Percentiles rank a stretch among this genome's conserved stretches.
Evolutionary conservation across 2,797 vertebrate species (phyloP).

Genomic region (Prionace glauca): DNA sequence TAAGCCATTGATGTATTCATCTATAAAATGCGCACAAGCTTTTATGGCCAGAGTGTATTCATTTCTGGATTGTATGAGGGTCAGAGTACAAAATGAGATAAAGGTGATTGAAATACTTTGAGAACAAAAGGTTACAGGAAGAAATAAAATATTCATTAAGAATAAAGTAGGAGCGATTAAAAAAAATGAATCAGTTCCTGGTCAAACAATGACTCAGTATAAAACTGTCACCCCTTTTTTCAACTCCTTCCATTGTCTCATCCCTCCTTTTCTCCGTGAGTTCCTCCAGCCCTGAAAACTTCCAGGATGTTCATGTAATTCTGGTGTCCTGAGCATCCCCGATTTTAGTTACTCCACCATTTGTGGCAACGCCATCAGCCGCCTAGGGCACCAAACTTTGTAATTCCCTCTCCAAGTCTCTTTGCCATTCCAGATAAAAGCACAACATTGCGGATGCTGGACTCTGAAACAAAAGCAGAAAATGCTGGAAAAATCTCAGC

Average conservation of each 20-base stretch:
- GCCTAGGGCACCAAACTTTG: not conserved
- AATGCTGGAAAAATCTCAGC: too few relatives aligned
- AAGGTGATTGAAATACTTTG: not conserved
- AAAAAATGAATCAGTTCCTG: not conserved
- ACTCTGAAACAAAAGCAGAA: too few relatives aligned
- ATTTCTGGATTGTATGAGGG: not conserved
- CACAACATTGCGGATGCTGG: too few relatives aligned
- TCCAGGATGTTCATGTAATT: not conserved
- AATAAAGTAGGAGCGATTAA: not conserved
- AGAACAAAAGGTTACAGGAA: not conserved
- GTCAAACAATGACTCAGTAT: not conserved
- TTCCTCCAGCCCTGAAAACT: not conserved
- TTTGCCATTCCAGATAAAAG: too few relatives aligned
- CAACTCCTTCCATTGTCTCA: not conserved
- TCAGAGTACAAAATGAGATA: constrained; percentile 10
- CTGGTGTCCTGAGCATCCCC: not conserved
- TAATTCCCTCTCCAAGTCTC: not conserved
- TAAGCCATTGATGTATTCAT: too few relatives aligned
- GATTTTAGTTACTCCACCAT: not conserved
- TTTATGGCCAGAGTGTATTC: not conserved
- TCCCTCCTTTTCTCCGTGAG: not conserved
- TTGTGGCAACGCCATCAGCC: not conserved
- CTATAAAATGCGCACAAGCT: not conserved
- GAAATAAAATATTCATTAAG: not conserved
- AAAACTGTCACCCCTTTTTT: not conserved